Evolutionary conservation across 2,113 vertebrate genomes (phyloP).

Genomic region (Capreolus pygargus): DNA sequence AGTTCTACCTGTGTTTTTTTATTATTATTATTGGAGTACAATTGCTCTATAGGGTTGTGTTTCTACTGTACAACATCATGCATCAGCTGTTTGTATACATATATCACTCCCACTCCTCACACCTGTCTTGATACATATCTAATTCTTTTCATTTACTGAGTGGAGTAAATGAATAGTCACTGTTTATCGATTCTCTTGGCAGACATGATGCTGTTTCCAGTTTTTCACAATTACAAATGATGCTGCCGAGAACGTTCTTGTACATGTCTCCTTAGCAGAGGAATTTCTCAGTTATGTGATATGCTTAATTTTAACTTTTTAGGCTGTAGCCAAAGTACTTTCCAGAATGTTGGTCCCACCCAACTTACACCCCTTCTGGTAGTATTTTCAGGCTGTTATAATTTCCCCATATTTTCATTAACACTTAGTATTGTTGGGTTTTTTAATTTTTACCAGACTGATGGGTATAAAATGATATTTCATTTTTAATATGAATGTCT

Average conservation of each 20-base stretch:
- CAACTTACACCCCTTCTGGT: not conserved
- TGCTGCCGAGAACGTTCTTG: not conserved
- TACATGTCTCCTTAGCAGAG: not conserved
- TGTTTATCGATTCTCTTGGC: not conserved
- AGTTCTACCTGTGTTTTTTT: not conserved
- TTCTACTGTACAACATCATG: not conserved
- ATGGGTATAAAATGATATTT: not conserved
- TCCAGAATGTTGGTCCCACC: not conserved
- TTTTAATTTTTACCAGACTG: not conserved
- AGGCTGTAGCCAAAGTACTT: not conserved
- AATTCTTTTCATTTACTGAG: not conserved
- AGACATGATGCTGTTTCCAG: not conserved
- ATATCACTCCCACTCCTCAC: not conserved
- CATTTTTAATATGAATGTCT: not conserved
- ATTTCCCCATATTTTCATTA: not conserved
- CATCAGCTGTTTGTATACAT: not conserved
- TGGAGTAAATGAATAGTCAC: not conserved
- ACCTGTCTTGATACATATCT: not conserved
- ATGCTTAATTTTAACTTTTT: not conserved
- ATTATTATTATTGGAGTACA: not conserved
- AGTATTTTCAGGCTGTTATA: not conserved
- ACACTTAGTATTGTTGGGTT: not conserved
- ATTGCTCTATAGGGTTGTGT: not conserved
- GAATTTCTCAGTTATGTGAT: not conserved
- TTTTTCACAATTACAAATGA: not conserved